These are phyloP conservation scores for Leptinotarsa juncta DNA, from an alignment of 2,888 invertebrate species.

Conservation along the genomic window DNA sequence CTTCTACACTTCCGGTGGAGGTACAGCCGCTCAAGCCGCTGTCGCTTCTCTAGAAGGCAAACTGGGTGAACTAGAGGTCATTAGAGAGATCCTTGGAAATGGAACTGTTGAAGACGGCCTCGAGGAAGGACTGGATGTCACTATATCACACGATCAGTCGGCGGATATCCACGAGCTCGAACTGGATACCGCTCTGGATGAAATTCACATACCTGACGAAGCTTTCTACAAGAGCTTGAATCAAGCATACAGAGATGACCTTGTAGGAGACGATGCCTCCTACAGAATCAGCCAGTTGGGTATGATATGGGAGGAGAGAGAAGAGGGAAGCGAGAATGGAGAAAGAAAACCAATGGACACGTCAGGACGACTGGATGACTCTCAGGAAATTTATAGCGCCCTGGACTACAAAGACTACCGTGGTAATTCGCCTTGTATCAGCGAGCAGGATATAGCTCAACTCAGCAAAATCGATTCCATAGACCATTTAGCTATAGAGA, in stretches of 20 bases:
- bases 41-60: constrained; percentile 59
- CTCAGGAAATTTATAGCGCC: constrained; percentile 77
- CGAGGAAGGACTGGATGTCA: constrained; percentile 74
- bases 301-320: constrained; percentile 89
- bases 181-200: constrained; percentile 66
- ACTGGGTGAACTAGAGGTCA: constrained; percentile 70
- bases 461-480: constrained; percentile 80
- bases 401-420: constrained; percentile 84
- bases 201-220: constrained; percentile 78
- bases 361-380: constrained; percentile 64
- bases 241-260: constrained; percentile 86
- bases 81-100: constrained; percentile 75
- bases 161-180: constrained; percentile 62
- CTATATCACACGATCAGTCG: constrained; percentile 61
- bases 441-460: constrained; percentile 83
- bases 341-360: constrained; percentile 59
- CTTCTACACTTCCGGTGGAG: constrained; percentile 75
- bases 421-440: constrained; percentile 79
- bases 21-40: constrained; percentile 63
- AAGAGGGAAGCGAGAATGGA: constrained; percentile 74
- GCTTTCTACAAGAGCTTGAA: constrained; percentile 90
- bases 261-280: constrained; percentile 68
- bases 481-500: constrained; percentile 82
- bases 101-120: constrained; percentile 76
- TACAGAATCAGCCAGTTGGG: constrained; percentile 78